These are phyloP conservation scores for Cololabis saira DNA, from an alignment of 2,113 vertebrate species.

Conservation along the genomic window DNA sequence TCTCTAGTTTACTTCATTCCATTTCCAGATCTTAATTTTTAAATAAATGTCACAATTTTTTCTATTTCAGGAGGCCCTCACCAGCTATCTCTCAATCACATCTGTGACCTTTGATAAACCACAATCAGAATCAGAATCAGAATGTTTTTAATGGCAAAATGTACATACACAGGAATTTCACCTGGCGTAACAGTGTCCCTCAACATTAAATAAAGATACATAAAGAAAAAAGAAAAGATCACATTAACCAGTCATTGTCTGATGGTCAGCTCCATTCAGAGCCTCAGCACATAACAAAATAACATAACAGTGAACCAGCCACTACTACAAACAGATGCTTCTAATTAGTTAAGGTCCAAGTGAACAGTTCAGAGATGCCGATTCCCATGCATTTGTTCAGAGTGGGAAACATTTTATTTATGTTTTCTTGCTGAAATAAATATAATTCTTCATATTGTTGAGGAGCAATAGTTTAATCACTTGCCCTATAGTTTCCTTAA, in stretches of 20 bases:
- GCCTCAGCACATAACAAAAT: slow-evolving; percentile 36
- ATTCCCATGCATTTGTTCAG: slow-evolving; percentile 4
- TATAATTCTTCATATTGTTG: not conserved
- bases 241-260: slow-evolving; percentile 59
- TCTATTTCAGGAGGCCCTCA: not conserved
- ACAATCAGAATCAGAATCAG: no score
- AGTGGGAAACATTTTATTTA: slow-evolving; percentile 14
- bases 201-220: no score
- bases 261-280: slow-evolving; percentile 34
- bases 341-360: slow-evolving; percentile 27
- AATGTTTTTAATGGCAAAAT: no score
- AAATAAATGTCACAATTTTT: no score
- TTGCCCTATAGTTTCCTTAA: not conserved
- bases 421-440: slow-evolving; percentile 16
- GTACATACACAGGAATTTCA: no score
- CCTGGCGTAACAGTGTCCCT: no score
- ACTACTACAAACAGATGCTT: slow-evolving; percentile 37
- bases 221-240: no score
- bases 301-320: slow-evolving; percentile 18
- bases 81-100: slow-evolving; percentile 20
- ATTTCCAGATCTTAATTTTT: not conserved
- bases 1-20: not conserved
- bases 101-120: slow-evolving; percentile 53
- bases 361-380: slow-evolving; percentile 2
- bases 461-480: slow-evolving; percentile 1